phyloP scores from a whole-genome alignment of 2,888 invertebrate genomes.

The Protodeltote pygarga region DNA sequence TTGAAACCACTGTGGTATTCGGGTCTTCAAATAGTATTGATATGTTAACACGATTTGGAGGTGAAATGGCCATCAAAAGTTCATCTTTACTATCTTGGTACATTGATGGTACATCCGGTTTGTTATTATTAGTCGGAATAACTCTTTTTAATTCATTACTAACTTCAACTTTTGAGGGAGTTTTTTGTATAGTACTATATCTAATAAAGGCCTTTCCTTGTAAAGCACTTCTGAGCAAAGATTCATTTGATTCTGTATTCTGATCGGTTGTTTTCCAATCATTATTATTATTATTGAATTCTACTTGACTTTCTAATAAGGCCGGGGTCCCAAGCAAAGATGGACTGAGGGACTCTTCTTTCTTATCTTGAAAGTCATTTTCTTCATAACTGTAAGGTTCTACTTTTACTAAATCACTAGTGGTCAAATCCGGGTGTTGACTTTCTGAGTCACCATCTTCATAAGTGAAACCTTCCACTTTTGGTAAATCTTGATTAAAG shows the following conservation, averaged over 20 bases:
- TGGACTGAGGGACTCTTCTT: slow-evolving; percentile 76
- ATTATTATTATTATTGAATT: slow-evolving; percentile 92
- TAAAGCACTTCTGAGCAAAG: slow-evolving; percentile 92
- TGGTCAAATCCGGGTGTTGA: slow-evolving; percentile 89
- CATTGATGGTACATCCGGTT: slow-evolving; percentile 86
- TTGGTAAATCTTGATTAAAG: slow-evolving; percentile 88
- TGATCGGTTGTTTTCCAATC: slow-evolving; percentile 94
- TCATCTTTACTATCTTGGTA: slow-evolving; percentile 79
- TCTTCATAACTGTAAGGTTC: slow-evolving; percentile 80
- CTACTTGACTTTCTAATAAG: slow-evolving; percentile 82
- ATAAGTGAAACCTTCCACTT: slow-evolving; percentile 91
- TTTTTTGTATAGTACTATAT: slow-evolving; percentile 86
- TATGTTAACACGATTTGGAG: slow-evolving; percentile 77
- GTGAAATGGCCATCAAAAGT: slow-evolving; percentile 77
- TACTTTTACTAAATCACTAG: slow-evolving; percentile 86
- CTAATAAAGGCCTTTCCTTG: slow-evolving; percentile 91
- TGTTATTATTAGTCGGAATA: slow-evolving; percentile 81
- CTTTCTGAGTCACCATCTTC: slow-evolving; percentile 94
- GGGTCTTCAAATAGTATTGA: slow-evolving; percentile 83
- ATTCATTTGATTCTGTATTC: slow-evolving; percentile 90
- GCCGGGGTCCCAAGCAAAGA: slow-evolving; percentile 81
- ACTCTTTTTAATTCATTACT: slow-evolving; percentile 76
- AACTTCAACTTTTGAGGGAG: slow-evolving; percentile 77
- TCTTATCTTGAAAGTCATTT: slow-evolving; percentile 77
- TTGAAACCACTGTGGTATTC: slow-evolving; percentile 73